Evolutionary conservation across 30 jellyfish, hydroid and myxozoan species (phyloP).

Genomic region (Aurelia aurita): DNA sequence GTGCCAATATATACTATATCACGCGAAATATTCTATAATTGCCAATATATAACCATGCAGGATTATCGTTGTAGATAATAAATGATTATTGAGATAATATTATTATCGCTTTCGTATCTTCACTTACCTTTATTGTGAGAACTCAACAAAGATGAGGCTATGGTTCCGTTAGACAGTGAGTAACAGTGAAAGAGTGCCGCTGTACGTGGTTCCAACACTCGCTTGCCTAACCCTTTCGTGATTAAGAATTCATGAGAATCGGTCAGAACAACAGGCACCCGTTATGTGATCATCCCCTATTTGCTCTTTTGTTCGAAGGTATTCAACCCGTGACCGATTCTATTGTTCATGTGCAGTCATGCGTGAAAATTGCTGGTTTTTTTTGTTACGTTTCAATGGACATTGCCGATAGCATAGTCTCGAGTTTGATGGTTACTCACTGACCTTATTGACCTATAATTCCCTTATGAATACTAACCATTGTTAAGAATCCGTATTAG

Average conservation of each 20-base stretch:
- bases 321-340: slow-evolving; percentile 25
- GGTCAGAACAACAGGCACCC: slow-evolving; percentile 57
- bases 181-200: slow-evolving; percentile 23
- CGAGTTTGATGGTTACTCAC: background rate
- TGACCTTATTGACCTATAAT: background rate
- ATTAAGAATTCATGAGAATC: slow-evolving; percentile 55
- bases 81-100: too few relatives aligned
- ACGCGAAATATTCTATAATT: too few relatives aligned
- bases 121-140: slow-evolving; percentile 41
- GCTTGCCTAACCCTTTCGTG: slow-evolving; percentile 22
- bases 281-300: slow-evolving; percentile 42
- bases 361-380: slow-evolving; percentile 6
- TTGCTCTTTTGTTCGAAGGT: slow-evolving; percentile 17
- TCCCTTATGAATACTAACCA: background rate
- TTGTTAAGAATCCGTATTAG: background rate
- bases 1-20: too few relatives aligned
- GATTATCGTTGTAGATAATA: too few relatives aligned
- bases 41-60: too few relatives aligned
- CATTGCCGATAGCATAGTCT: background rate
- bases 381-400: background rate
- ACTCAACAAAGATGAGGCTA: slow-evolving; percentile 34
- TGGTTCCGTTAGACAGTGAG: slow-evolving; percentile 20
- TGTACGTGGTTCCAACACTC: slow-evolving; percentile 19
- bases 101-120: too few relatives aligned
- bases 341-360: slow-evolving; percentile 15